Percentiles rank a stretch among this genome's conserved stretches.
phyloP scores from a whole-genome alignment of 2,113 vertebrate species.

The Ploceus nigricollis region DNA sequence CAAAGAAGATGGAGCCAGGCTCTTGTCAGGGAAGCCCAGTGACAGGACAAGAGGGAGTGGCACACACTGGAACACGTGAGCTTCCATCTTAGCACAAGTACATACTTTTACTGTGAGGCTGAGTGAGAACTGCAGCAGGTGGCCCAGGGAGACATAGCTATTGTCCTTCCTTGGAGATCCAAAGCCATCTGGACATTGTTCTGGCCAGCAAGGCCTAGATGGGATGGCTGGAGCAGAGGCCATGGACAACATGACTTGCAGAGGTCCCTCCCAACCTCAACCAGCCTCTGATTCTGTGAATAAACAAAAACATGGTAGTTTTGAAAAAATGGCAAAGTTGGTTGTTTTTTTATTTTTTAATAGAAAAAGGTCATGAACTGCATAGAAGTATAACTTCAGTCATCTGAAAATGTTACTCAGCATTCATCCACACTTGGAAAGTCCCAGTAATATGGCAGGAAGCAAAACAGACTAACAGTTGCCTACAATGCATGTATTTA shows the following conservation, averaged over 20 bases:
- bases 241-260: not conserved
- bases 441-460: not conserved
- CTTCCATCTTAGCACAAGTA: not conserved
- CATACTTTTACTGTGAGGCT: not conserved
- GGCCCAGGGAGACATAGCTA: not conserved
- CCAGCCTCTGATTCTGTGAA: not conserved
- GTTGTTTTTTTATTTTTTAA: not conserved
- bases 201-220: not conserved
- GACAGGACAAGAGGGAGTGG: not conserved
- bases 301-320: not conserved
- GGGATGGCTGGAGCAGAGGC: not conserved
- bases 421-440: not conserved
- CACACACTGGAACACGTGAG: not conserved
- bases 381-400: not conserved
- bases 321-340: not conserved
- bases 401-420: not conserved
- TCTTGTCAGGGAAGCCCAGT: not conserved
- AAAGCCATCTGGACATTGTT: not conserved
- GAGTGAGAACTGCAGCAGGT: not conserved
- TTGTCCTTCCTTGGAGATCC: not conserved
- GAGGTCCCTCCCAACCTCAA: not conserved
- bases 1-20: not conserved
- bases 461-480: not conserved
- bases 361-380: not conserved
- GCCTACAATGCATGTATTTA: slow-evolving; percentile 2